Base-by-base conservation (phyloP, 2,888 invertebrate genomes). In the Stratiomys singularior region DNA sequence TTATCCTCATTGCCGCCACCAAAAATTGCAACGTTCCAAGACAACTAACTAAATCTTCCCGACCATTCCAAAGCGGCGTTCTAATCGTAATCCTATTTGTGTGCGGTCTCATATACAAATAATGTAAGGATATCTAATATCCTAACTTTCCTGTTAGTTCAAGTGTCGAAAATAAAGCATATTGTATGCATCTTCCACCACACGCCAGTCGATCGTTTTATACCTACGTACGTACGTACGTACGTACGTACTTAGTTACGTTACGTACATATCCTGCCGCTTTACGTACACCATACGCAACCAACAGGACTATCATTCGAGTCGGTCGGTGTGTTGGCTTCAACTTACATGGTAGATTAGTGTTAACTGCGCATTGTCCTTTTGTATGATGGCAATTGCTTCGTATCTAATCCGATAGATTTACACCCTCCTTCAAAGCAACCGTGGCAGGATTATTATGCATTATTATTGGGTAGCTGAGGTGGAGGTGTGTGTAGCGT, bases 331-430 rank as follows among this genome's bases (percentile, higher is more conserved):
- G 44, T 44, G 37, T 37, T 37, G 58, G 37, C n/a, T 58, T 60
- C 63, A 66, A 64, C 76, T 76, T 76, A 76, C 76, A 76, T 63
- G 76, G 63, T 76, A 27, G 76, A 63, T 76, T 76, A 76, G 76
- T 64, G 76, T 76, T 64, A 76, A 76, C 76, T 76, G 76, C 76
- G 37, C 60, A 69, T 69, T 69, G 69, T 69, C 46, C 69, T 58
- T 23, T 25, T 37, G 60, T 23, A 37, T 58, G 58, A 74, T 18
- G 60, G 74, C 74, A 60, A 74, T 74, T 74, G 74, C 58, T 58
- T 44, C 27, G 60, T 25, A 56, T 58, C 37, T 74, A 74, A 74
- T 74, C 74, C 60, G 60, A 74, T 21, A 60, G 74, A 74, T 74
- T 74, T 74, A 60, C 74, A 74, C 72, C 58, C 58, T 72, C 58